These are phyloP conservation scores for Hypercompe scribonia DNA, from an alignment of 2,888 invertebrate species.

Conservation along the genomic window DNA sequence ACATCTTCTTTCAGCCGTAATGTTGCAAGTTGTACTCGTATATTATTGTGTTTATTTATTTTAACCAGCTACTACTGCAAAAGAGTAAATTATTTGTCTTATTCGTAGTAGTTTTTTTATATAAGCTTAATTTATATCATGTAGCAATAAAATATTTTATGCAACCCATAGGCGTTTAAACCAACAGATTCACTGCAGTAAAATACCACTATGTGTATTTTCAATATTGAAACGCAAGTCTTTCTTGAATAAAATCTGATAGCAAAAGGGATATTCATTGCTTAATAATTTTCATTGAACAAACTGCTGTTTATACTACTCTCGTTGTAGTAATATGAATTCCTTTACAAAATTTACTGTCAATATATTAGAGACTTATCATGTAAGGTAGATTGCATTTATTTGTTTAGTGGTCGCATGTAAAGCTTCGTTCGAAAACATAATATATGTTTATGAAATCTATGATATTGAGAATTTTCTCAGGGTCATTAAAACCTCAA, in stretches of 20 bases:
- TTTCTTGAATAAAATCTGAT: conserved; percentile 1
- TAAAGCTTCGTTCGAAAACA: conserved; percentile 29
- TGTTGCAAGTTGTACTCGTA: background rate
- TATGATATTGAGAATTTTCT: conserved; percentile 30
- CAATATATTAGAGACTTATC: conserved; percentile 47
- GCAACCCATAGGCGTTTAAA: background rate
- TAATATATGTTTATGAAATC: conserved; percentile 24
- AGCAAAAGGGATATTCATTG: conserved; percentile 21
- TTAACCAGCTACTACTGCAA: background rate
- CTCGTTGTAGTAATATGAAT: conserved; percentile 40
- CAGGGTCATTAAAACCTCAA: conserved; percentile 31
- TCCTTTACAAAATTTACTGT: conserved; percentile 47
- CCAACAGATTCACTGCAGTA: background rate
- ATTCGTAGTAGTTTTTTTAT: background rate
- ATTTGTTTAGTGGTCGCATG: conserved; percentile 53
- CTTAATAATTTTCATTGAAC: background rate
- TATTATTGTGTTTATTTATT: background rate
- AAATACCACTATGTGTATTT: conserved; percentile 23
- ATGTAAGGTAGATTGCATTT: conserved; percentile 37
- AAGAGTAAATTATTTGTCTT: background rate
- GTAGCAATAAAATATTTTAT: background rate
- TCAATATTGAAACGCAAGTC: conserved; percentile 4
- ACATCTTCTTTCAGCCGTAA: background rate
- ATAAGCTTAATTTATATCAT: background rate
- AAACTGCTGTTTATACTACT: conserved; percentile 23